A percentile compares a stretch with the other conserved stretches of the same genome.
These are phyloP conservation scores for Stigmatopora argus DNA, from an alignment of 2,113 vertebrate species.

Conservation along the genomic window DNA sequence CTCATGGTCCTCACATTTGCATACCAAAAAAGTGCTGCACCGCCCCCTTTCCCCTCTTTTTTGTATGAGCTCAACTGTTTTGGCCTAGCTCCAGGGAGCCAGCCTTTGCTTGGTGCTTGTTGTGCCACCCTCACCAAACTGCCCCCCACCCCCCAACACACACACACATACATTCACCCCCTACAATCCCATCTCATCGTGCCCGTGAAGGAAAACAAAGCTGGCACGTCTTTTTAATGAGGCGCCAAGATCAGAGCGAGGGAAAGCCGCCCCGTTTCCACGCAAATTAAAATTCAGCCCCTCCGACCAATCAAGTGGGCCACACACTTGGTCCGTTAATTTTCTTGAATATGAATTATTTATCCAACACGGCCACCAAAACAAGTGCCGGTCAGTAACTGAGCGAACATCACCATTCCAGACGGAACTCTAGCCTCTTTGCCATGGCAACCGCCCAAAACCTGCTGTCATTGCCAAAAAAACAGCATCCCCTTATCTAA, in stretches of 20 bases:
- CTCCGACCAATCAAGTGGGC: conserved; percentile 51
- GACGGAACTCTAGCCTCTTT: neutral
- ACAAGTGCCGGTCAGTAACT: conserved; percentile 6
- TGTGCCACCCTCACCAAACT: conserved; percentile 46
- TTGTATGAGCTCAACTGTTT: conserved; percentile 54
- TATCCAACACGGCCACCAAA: conserved; percentile 12
- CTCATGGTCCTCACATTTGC: conserved; percentile 70
- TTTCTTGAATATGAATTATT: conserved; percentile 30
- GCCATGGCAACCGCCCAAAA: conserved; percentile 17
- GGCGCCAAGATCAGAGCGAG: conserved; percentile 57
- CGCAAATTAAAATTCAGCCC: conserved; percentile 62
- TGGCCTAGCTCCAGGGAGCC: conserved; percentile 59
- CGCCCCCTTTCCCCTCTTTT: conserved; percentile 35
- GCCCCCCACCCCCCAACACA: neutral
- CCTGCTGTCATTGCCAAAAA: conserved; percentile 39
- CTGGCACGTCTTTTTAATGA: conserved; percentile 77
- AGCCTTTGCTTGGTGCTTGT: conserved; percentile 64
- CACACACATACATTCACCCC: conserved; percentile 1
- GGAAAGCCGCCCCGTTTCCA: conserved; percentile 57
- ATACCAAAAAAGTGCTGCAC: conserved; percentile 54
- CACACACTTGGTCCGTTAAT: conserved; percentile 47
- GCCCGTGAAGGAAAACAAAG: conserved; percentile 73
- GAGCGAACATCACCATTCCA: conserved; percentile 5
- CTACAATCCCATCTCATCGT: conserved; percentile 68
- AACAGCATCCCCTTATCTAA: conserved; percentile 34